These are phyloP conservation scores for Mycalesis mineus DNA, from an alignment of 2,888 invertebrate species.

Conservation along the genomic window DNA sequence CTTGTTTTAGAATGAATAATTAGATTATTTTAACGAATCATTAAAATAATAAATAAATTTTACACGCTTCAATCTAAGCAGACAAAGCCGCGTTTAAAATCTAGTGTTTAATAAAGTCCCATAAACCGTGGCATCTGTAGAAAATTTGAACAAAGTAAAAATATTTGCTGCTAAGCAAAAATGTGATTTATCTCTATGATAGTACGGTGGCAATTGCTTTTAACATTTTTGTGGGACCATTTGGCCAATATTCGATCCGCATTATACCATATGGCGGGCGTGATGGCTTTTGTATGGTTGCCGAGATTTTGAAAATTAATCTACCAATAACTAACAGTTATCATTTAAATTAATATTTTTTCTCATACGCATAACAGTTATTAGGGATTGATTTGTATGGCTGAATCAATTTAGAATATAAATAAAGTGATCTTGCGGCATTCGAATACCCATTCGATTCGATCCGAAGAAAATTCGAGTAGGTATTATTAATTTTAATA, in stretches of 20 bases:
- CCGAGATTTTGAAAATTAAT: slow-evolving; percentile 23
- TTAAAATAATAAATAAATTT: no score
- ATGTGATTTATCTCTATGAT: not conserved
- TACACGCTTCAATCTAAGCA: no score
- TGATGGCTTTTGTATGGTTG: slow-evolving; percentile 49
- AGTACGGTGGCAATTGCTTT: not conserved
- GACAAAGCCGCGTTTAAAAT: no score
- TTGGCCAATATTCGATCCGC: slow-evolving; percentile 37
- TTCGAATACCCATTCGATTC: no score
- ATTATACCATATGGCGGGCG: slow-evolving; percentile 51
- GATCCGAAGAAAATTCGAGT: no score
- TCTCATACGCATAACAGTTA: not conserved
- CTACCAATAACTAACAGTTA: not conserved
- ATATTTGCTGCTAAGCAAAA: not conserved
- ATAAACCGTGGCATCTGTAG: not conserved
- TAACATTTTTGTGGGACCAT: not conserved
- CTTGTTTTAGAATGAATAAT: no score
- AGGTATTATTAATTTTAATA: no score
- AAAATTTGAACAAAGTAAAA: not conserved
- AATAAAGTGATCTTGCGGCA: no score
- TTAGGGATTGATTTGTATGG: not conserved
- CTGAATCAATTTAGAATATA: not conserved
- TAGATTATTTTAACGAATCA: no score
- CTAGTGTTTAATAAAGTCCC: no score
- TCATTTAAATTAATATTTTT: slow-evolving; percentile 2